Evolutionary conservation across 2,797 vertebrate genomes (phyloP).

Genomic region (Cichlasoma orientale): DNA sequence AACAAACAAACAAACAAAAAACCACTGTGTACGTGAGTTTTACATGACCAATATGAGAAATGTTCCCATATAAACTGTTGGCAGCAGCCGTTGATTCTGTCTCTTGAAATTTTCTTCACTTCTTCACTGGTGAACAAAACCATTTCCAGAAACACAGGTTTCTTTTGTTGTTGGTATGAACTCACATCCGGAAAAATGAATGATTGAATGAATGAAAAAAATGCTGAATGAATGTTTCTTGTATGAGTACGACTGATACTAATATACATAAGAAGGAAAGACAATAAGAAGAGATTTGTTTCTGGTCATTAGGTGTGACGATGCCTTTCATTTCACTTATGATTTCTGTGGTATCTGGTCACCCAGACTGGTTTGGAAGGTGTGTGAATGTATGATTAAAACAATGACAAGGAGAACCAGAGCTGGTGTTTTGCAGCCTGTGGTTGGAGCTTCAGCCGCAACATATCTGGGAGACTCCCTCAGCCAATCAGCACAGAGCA

Average conservation of each 20-base stretch:
- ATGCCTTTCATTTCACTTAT: background rate
- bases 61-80: fast-evolving
- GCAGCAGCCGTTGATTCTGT: background rate
- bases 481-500: conserved; percentile 72
- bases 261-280: background rate
- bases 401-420: conserved; percentile 15
- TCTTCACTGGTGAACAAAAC: background rate
- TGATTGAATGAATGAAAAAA: background rate
- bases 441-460: background rate
- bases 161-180: background rate
- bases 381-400: background rate
- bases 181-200: background rate
- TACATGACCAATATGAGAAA: background rate
- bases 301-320: background rate
- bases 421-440: background rate
- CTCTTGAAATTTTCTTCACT: background rate
- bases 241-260: background rate
- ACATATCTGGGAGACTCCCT: conserved; percentile 1
- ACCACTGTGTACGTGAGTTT: background rate
- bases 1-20: background rate
- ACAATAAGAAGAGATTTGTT: background rate
- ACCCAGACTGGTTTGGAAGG: conserved; percentile 4
- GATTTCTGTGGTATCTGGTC: conserved; percentile 6
- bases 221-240: background rate
- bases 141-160: conserved; percentile 4